phyloP scores from a whole-genome alignment of 2,888 invertebrate genomes.

The Drosophila emarginata region DNA sequence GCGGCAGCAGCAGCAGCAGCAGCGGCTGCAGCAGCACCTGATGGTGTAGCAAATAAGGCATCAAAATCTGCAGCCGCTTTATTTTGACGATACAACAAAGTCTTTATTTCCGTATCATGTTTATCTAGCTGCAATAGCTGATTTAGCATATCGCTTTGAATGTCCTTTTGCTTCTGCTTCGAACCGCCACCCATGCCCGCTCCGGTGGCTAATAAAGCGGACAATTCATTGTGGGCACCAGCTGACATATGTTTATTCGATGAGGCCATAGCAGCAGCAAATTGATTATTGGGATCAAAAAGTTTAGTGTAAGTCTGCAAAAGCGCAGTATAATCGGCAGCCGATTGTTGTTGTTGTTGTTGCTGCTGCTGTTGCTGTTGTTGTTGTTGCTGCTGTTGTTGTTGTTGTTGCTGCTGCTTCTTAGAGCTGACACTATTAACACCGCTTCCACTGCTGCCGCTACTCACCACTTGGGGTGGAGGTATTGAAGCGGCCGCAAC shows the following conservation, averaged over 20 bases:
- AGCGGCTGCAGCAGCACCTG: conserved; percentile 53
- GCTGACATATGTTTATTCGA: conserved; percentile 66
- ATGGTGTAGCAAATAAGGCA: conserved; percentile 79
- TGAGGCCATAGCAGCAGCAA: conserved; percentile 71
- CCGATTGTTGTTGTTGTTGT: conserved; percentile 57
- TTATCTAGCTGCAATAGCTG: conserved; percentile 81
- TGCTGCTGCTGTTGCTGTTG: conserved; percentile 75
- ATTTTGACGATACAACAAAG: conserved; percentile 80
- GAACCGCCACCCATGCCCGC: conserved; percentile 59
- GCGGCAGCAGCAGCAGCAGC: conserved; percentile 20
- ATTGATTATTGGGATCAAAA: conserved; percentile 80
- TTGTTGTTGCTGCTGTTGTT: conserved; percentile 54
- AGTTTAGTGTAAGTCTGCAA: conserved; percentile 82
- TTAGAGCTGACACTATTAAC: conserved; percentile 54
- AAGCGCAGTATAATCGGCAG: conserved; percentile 79
- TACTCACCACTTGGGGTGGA: conserved; percentile 51
- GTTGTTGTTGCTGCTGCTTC: conserved; percentile 58
- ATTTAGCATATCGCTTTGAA: conserved; percentile 81
- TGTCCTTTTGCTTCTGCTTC: conserved; percentile 73
- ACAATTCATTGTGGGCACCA: conserved; percentile 76
- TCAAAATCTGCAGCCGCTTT: conserved; percentile 81
- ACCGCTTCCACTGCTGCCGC: conserved; percentile 34
- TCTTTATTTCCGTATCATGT: conserved; percentile 80
- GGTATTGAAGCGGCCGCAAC: conserved; percentile 75
- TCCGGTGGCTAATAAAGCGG: conserved; percentile 77